Percentiles rank a stretch among this genome's conserved stretches.
Conservation (phyloP, 2,113 vertebrate species). For the Myrmecophaga tridactyla region DNA sequence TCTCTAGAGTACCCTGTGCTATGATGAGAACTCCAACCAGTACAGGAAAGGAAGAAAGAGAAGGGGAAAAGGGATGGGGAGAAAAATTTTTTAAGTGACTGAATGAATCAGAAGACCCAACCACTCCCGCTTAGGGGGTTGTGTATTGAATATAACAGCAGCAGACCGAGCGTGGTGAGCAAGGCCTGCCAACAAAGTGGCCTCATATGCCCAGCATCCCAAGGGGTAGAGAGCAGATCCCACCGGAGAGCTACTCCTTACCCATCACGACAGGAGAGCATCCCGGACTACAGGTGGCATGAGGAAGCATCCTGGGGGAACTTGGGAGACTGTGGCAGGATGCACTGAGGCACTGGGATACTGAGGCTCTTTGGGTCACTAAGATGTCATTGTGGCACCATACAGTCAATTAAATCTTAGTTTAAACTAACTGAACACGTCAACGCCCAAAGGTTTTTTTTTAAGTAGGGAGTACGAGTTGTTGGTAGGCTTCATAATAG, state of each 20-base stretch:
- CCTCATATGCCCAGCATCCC: background rate
- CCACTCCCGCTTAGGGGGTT: background rate
- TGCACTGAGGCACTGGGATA: too few relatives aligned
- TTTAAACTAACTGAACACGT: background rate
- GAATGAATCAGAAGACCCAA: background rate
- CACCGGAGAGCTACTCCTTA: too few relatives aligned
- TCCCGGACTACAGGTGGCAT: background rate
- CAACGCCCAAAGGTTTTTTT: background rate
- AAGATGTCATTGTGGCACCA: background rate
- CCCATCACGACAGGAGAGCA: rapidly evolving
- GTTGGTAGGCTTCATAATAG: background rate
- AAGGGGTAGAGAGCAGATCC: background rate
- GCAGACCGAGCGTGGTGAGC: background rate
- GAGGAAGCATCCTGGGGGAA: background rate
- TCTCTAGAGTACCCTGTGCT: too few relatives aligned
- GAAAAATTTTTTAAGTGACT: background rate
- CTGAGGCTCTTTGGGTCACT: background rate
- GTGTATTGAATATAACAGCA: background rate
- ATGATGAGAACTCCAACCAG: background rate
- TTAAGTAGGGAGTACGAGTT: background rate
- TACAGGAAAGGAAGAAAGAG: background rate
- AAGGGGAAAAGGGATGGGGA: background rate
- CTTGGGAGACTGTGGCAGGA: background rate
- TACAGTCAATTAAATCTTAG: background rate
- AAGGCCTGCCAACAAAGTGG: background rate